Percentiles rank a stretch among this genome's conserved stretches.
Conservation (phyloP, 2,888 invertebrate species). For the Sthenelais limicola region DNA sequence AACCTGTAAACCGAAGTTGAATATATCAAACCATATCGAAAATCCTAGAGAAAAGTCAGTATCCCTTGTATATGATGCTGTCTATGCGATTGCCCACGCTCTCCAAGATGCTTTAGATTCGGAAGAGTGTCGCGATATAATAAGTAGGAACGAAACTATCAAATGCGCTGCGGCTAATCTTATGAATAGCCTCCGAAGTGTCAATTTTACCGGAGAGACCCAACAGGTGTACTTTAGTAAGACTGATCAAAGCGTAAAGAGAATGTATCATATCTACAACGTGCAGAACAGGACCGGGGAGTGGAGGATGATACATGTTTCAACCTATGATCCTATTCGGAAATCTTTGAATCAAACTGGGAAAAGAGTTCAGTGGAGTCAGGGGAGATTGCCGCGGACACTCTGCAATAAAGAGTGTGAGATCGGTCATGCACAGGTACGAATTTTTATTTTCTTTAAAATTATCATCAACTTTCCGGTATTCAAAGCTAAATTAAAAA, state of each 20-base stretch:
- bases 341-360: neutral
- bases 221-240: slow-evolving; percentile 45
- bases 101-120: slow-evolving; percentile 33
- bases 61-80: slow-evolving; percentile 47
- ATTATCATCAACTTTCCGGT: too few species aligned
- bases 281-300: slow-evolving; percentile 14
- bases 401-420: slow-evolving; percentile 52
- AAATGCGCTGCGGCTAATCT: slow-evolving; percentile 41
- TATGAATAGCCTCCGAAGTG: slow-evolving; percentile 24
- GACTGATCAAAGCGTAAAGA: slow-evolving; percentile 37
- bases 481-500: too few species aligned
- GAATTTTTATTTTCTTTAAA: too few species aligned
- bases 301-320: slow-evolving; percentile 16
- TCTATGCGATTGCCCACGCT: slow-evolving; percentile 50
- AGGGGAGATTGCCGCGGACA: slow-evolving; percentile 40
- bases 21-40: neutral
- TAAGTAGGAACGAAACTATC: neutral
- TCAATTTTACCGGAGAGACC: slow-evolving; percentile 45
- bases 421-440: slow-evolving; percentile 48
- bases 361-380: slow-evolving; percentile 41
- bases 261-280: slow-evolving; percentile 29
- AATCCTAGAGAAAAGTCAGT: slow-evolving; percentile 16
- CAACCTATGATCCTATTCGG: neutral
- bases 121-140: slow-evolving; percentile 25
- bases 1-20: slow-evolving; percentile 13